Percentiles rank a stretch among this genome's conserved stretches.
Conservation (phyloP, 1,140 invertebrate genomes). For the Leptinotarsa lineolata region DNA sequence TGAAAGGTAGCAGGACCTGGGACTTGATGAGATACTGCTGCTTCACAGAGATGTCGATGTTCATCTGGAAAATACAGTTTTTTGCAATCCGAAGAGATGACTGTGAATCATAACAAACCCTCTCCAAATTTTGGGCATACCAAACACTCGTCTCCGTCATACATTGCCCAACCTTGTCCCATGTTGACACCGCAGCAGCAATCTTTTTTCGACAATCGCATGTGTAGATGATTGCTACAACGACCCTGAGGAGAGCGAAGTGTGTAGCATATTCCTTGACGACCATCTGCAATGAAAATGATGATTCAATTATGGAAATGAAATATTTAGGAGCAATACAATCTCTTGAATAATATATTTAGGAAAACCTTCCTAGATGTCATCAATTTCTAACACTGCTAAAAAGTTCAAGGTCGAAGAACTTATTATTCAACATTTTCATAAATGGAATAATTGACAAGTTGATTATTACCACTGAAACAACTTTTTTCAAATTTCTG, state of each 20-base stretch:
- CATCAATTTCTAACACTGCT: too few relatives aligned
- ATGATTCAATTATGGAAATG: too few relatives aligned
- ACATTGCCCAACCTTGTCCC: conserved; percentile 74
- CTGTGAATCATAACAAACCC: conserved; percentile 57
- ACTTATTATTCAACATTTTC: too few relatives aligned
- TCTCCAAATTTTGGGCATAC: conserved; percentile 74
- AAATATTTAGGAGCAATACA: neutral
- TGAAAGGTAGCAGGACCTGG: neutral
- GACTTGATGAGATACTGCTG: conserved; percentile 18
- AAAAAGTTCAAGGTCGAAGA: too few relatives aligned
- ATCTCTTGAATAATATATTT: too few relatives aligned
- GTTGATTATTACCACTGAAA: too few relatives aligned
- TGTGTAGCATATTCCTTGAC: conserved; percentile 81
- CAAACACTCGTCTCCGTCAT: conserved; percentile 72
- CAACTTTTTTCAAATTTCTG: too few relatives aligned
- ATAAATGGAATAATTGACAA: too few relatives aligned
- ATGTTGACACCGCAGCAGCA: conserved; percentile 90
- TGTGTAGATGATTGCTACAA: conserved; percentile 70
- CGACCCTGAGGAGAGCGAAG: conserved; percentile 67
- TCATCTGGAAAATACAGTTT: conserved; percentile 46
- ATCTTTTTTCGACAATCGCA: conserved; percentile 78
- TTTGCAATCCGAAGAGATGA: conserved; percentile 9
- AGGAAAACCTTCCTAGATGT: too few relatives aligned
- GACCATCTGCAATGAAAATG: conserved; percentile 63
- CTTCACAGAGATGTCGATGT: conserved; percentile 48